Base-by-base conservation (phyloP, 2,888 invertebrate genomes). In the Acronicta leporina region DNA sequence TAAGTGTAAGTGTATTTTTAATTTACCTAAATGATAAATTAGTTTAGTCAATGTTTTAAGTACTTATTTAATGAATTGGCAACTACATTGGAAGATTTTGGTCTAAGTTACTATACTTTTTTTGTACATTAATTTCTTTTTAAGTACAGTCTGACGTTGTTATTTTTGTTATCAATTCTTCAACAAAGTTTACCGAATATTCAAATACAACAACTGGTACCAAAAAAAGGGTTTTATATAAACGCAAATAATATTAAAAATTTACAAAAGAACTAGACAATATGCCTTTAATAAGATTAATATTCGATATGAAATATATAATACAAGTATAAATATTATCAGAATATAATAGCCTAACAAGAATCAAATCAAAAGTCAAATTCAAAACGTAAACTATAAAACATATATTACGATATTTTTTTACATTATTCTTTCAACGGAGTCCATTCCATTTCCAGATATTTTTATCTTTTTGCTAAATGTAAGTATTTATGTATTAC, bases 41-140 rank as follows among this genome's bases (percentile, higher is more conserved):
- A 70, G 13, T 48, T 68, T 50, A 54, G 40, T 54, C 45, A 52
- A 50, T 16, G 63, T 59, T 58, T 65, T 75, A 75, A 71, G 51
- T 77, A 76, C 68, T 59, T 68, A 59, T 35, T 61, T 62, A 45
- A 64, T 63, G 65, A 47, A 55, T 87, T 87, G 87, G 86, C 86
- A 85, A 68, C 80, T 81, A 81, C 62, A 78, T 73, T 84, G 85
- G 86, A 82, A 84, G 84, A 83, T 68, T 80, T 81, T 77, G 76
- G 80, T 83, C 65, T 76, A 77, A 7, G 43, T 60, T 42, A 67
- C 4, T 42, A 48, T 67, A 61, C 16, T 58, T 43, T n/a, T 48
- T 42, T 43, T 44, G 10, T 43, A 43, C 9, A 13, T 11, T 56
- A 5, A 33, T 44, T 42, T 42, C 8, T 47, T 25, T 63, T 33